Conservation (phyloP, 2,888 invertebrate genomes). For the Branchipolynoe longqiensis region DNA sequence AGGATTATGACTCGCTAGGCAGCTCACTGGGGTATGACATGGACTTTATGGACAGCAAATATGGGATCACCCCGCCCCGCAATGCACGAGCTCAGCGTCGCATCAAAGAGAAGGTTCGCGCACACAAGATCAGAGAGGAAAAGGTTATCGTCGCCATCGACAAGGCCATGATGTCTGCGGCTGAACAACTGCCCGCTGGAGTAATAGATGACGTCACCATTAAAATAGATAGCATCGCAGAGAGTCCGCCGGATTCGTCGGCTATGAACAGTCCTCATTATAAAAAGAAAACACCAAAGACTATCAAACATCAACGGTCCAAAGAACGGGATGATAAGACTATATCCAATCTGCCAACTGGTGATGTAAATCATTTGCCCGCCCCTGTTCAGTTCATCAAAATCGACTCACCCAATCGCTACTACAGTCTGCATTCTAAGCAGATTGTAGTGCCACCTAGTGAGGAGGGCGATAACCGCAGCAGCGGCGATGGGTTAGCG, state of each 20-base stretch:
- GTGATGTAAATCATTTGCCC: neutral
- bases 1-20: constrained; percentile 10
- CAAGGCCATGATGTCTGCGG: neutral
- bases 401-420: constrained; percentile 59
- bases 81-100: constrained; percentile 7
- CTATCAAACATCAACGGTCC: constrained; percentile 40
- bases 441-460: constrained; percentile 20
- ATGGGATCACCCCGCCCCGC: constrained; percentile 42
- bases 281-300: constrained; percentile 55
- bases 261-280: constrained; percentile 3
- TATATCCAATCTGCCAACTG: neutral
- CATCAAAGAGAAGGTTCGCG: constrained; percentile 37
- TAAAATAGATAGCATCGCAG: constrained; percentile 26
- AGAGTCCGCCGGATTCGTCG: neutral
- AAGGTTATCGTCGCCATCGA: constrained; percentile 17
- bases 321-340: constrained; percentile 53
- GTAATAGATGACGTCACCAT: constrained; percentile 22
- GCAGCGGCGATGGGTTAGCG: neutral
- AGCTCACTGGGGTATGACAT: constrained; percentile 38
- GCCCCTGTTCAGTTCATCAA: constrained; percentile 37
- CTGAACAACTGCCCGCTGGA: neutral
- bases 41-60: neutral
- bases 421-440: constrained; percentile 58
- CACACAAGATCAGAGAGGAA: constrained; percentile 25
- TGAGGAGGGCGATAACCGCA: neutral